Conservation (phyloP, 2,797 vertebrate species). For the Acipenser oxyrinchus region DNA sequence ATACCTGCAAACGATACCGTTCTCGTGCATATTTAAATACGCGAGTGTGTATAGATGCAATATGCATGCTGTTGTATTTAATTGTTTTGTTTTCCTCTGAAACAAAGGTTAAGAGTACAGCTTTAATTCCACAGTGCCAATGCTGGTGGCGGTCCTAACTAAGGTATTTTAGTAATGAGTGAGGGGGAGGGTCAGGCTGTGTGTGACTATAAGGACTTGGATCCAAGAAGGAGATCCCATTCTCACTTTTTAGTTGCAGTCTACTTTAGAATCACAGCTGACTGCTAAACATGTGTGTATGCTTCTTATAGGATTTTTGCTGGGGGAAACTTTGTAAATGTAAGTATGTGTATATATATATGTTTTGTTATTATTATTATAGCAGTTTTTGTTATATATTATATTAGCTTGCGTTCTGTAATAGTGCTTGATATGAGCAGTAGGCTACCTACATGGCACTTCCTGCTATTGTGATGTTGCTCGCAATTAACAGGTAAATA, state of each 20-base stretch:
- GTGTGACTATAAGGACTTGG: constrained; percentile 90
- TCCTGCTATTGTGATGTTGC: too few relatives aligned
- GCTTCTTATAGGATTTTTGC: constrained; percentile 46
- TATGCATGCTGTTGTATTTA: not conserved
- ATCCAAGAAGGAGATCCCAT: constrained; percentile 63
- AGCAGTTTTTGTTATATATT: too few relatives aligned
- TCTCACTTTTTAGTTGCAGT: constrained; percentile 71
- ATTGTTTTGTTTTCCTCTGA: not conserved
- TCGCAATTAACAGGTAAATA: too few relatives aligned
- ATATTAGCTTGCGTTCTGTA: too few relatives aligned
- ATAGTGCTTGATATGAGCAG: too few relatives aligned
- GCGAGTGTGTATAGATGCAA: too few relatives aligned
- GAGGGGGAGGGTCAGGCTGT: constrained; percentile 91
- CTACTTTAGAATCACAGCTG: constrained; percentile 42
- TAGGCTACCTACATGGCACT: too few relatives aligned
- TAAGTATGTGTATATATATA: constrained; percentile 44
- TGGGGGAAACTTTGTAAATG: constrained; percentile 59
- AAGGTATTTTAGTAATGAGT: constrained; percentile 66
- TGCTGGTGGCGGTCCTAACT: constrained; percentile 40
- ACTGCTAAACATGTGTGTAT: constrained; percentile 27
- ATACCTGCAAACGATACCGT: too few relatives aligned
- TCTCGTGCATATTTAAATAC: too few relatives aligned
- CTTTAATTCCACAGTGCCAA: constrained; percentile 15
- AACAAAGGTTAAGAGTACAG: not conserved
- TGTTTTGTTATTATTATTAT: too few relatives aligned